These are phyloP conservation scores for rabbit (Oryctolagus cuniculus) DNA, from an alignment of 2,113 vertebrate species.

Conservation along the genomic window mOryCun1.1 NC_091447.1:46092001-46092500, in stretches of 20 bases:
- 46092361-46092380: background rate
- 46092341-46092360: background rate
- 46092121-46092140: background rate
- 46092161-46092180: background rate
- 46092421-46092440: background rate
- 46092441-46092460: background rate
- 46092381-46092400: background rate
- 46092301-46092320: background rate
- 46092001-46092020: background rate
- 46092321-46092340: background rate
- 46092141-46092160: background rate
- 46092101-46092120: background rate
- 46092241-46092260: background rate
- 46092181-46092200: background rate
- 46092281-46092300: background rate
- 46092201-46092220: background rate
- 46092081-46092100: background rate
- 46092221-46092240: background rate
- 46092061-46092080: background rate
- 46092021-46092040: background rate
- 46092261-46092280: background rate
- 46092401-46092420: background rate
- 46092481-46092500: background rate
- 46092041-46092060: constrained; percentile 3
- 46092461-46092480: background rate